phyloP scores from a whole-genome alignment of 2,113 vertebrate genomes.

The Capreolus pygargus region DNA sequence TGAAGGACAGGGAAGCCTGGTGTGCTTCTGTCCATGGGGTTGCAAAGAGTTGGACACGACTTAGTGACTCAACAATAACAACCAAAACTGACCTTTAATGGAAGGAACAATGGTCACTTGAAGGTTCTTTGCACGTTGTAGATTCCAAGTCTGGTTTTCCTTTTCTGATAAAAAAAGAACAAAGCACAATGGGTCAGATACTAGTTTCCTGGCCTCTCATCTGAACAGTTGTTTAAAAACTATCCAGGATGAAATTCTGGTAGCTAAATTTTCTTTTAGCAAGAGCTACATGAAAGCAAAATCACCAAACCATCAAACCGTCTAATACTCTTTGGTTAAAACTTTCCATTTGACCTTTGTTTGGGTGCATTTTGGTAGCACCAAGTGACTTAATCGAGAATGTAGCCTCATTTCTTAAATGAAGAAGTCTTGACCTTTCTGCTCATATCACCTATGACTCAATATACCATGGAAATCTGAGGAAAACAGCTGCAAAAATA shows the following conservation, averaged over 20 bases:
- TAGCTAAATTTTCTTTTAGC: conserved; percentile 13
- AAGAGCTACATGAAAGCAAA: background rate
- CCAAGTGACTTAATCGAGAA: background rate
- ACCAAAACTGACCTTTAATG: conserved; percentile 79
- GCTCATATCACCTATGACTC: background rate
- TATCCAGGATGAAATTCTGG: background rate
- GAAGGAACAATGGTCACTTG: conserved; percentile 84
- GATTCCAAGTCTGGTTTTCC: conserved; percentile 83
- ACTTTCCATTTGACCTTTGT: background rate
- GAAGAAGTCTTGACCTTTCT: background rate
- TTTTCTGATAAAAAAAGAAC: conserved; percentile 49
- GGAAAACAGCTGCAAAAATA: background rate
- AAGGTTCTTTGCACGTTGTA: conserved; percentile 82
- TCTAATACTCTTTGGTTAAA: background rate
- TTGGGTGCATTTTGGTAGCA: background rate
- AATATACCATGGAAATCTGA: background rate
- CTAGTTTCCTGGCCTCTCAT: background rate
- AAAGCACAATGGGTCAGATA: background rate
- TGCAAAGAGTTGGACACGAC: background rate
- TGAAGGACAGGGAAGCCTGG: background rate
- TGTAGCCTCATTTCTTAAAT: background rate
- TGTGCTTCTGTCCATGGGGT: background rate
- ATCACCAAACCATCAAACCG: background rate
- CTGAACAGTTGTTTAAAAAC: background rate
- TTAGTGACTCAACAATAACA: background rate